These are phyloP conservation scores for Ochropleura plecta DNA, from an alignment of 2,888 invertebrate genomes.

Conservation along the genomic window DNA sequence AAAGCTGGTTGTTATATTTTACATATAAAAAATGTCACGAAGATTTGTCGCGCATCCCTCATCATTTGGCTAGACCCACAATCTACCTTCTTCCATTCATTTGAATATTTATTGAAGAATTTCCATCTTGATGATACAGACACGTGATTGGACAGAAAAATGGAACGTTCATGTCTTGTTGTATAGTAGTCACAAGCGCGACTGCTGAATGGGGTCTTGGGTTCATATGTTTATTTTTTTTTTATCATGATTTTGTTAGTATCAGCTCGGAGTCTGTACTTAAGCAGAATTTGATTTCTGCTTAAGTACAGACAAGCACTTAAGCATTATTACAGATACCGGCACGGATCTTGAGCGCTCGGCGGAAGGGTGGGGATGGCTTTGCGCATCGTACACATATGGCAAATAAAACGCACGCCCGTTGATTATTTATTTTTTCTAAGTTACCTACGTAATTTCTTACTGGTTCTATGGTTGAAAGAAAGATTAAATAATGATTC, in stretches of 20 bases:
- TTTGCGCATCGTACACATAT: too few relatives aligned
- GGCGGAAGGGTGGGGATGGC: too few relatives aligned
- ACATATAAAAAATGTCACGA: conserved; percentile 29
- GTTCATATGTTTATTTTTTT: not conserved
- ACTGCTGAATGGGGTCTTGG: not conserved
- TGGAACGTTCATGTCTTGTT: not conserved
- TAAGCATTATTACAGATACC: too few relatives aligned
- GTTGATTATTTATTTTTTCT: too few relatives aligned
- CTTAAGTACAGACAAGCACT: too few relatives aligned
- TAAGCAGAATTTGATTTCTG: not conserved
- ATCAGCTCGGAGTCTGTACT: not conserved
- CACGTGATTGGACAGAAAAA: conserved; percentile 28
- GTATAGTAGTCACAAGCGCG: not conserved
- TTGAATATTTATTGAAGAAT: conserved; percentile 64
- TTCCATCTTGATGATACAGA: conserved; percentile 35
- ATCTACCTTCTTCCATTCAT: conserved; percentile 44
- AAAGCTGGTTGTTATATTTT: conserved; percentile 6
- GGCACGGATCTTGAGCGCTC: too few relatives aligned
- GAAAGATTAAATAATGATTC: too few relatives aligned
- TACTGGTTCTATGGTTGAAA: too few relatives aligned
- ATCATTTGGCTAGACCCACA: conserved; percentile 32
- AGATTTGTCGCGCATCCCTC: conserved; percentile 31
- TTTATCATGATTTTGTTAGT: not conserved
- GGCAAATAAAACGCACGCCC: too few relatives aligned
- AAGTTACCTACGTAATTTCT: too few relatives aligned